These are phyloP conservation scores for Pachypsylla venusta DNA, from an alignment of 1,140 invertebrate genomes.

Conservation along the genomic window DNA sequence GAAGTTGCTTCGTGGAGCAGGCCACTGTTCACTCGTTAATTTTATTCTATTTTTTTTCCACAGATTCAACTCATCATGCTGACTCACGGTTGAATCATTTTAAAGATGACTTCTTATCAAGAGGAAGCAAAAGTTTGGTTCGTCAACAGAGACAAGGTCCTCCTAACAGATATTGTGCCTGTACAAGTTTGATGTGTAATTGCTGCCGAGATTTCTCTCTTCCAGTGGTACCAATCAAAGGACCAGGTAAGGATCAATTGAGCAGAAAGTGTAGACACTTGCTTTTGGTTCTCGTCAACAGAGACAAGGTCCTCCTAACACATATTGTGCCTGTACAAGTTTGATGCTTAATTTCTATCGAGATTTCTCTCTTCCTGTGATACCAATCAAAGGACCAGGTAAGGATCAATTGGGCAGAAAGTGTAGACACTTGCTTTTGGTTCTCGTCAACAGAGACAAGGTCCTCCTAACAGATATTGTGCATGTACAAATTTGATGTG, in stretches of 20 bases:
- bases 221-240: slow-evolving; percentile 43
- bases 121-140: slow-evolving; percentile 14
- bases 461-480: slow-evolving; percentile 49
- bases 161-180: slow-evolving; percentile 56
- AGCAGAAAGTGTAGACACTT: too few relatives aligned
- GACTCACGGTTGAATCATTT: too few relatives aligned
- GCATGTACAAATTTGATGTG: slow-evolving; percentile 52
- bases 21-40: too few relatives aligned
- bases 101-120: too few relatives aligned
- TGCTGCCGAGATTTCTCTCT: slow-evolving; percentile 63
- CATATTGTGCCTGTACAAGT: slow-evolving; percentile 55
- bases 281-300: too few relatives aligned
- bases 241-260: slow-evolving; percentile 36
- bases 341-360: slow-evolving; percentile 61
- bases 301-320: slow-evolving; percentile 35
- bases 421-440: too few relatives aligned
- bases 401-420: too few relatives aligned
- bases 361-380: slow-evolving; percentile 54
- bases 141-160: slow-evolving; percentile 17
- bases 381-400: slow-evolving; percentile 45
- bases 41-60: too few relatives aligned
- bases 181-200: slow-evolving; percentile 52
- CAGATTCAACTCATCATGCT: too few relatives aligned
- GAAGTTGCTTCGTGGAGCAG: too few relatives aligned
- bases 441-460: slow-evolving; percentile 13